Evolutionary conservation across 2,888 invertebrate genomes (phyloP), one percentile per base, ranked within the genome.

Genomic region (Drosophila flavopinicola): DNA sequence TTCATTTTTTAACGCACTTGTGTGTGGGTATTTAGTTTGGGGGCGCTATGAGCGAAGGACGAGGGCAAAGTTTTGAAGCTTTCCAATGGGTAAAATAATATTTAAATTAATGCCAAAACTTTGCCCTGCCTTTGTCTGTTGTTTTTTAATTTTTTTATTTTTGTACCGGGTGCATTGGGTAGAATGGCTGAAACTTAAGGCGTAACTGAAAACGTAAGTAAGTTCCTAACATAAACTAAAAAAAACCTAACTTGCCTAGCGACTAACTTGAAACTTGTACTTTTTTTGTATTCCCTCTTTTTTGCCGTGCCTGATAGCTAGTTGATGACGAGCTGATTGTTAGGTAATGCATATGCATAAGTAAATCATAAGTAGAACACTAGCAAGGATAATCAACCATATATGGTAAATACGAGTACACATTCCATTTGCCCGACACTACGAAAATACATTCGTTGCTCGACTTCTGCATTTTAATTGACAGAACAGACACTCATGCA

Each of bases 401-500:
- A 73, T 51, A 49, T 66, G 48, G 48, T 59, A 56, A 47, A 35
- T 63, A 54, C 45, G 53, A 52, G 11, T 61, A 44, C 29, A 35
- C 82, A 77, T 80, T 84, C 85, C 78, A 77, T 47, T 67, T 53
- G 47, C 65, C 85, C 78, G 66, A 66, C 24, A 76, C 78, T 78
- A 78, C 87, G 47, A 65, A 47, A 71, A 63, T 69, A 49, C 24
- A 69, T 48, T 38, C 47, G 9, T 54, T 63, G 48, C 63, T 65
- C 30, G 45, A 52, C 13, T 47, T 78, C 56, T 65, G 64, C 49
- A 37, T 42, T 64, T 60, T 32, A 64, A 51, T 56, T 42, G 77
- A 83, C 77, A 83, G 76, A 82, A 77, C 83, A 85, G 66, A 86
- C 85, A 86, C 66, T 84, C 79, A 79, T 79, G 79, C 79, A 79